phyloP scores from a whole-genome alignment of 2,113 vertebrate species.

The Pteropus alecto region DNA sequence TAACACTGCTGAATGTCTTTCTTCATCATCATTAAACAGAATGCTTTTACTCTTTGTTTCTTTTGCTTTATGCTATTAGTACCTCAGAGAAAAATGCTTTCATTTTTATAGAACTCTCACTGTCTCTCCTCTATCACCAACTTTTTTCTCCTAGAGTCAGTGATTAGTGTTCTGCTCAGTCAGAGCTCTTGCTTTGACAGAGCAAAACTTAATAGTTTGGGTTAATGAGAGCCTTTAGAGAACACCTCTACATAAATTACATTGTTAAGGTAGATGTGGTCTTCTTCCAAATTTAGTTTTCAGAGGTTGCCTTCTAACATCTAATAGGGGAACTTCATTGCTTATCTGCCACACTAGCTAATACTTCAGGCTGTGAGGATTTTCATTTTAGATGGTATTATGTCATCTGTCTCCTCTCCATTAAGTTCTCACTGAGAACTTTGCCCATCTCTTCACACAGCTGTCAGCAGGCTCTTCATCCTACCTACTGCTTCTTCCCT shows the following conservation, averaged over 20 bases:
- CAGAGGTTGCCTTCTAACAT: not conserved
- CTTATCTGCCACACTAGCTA: not conserved
- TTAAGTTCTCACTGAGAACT: not conserved
- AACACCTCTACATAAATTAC: not conserved
- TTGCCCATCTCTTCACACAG: not conserved
- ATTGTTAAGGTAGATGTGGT: not conserved
- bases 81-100: not conserved
- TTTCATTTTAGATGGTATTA: not conserved
- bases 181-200: not conserved
- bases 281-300: not conserved
- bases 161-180: not conserved
- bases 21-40: slow-evolving; percentile 3
- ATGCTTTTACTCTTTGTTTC: not conserved
- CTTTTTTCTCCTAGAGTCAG: not conserved
- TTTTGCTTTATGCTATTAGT: not conserved
- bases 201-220: not conserved
- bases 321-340: not conserved
- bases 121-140: not conserved
- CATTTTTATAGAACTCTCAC: not conserved
- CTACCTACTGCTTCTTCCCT: not conserved
- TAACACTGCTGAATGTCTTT: not conserved
- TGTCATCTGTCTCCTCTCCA: not conserved
- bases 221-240: not conserved
- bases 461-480: not conserved
- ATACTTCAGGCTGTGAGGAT: not conserved